Percentiles rank a stretch among this genome's conserved stretches.
phyloP scores from a whole-genome alignment of 2,113 vertebrate species.

The Dicentrarchus labrax region DNA sequence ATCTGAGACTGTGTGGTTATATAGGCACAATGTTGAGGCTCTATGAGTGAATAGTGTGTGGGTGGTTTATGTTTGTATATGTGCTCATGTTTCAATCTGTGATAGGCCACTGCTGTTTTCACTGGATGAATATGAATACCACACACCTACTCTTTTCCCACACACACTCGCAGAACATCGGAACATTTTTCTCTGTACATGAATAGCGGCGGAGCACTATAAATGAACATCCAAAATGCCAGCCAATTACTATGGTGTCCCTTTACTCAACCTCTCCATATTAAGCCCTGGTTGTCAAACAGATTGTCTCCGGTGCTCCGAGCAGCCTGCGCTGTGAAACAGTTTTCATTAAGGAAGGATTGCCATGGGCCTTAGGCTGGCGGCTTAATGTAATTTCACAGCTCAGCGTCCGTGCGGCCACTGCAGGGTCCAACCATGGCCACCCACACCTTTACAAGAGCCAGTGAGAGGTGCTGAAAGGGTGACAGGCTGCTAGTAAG shows the following conservation, averaged over 20 bases:
- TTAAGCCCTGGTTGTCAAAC: slow-evolving; percentile 74
- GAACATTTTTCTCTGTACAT: slow-evolving; percentile 55
- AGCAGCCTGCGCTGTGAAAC: slow-evolving; percentile 67
- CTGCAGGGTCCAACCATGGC: slow-evolving; percentile 68
- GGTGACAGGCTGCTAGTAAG: slow-evolving; percentile 58
- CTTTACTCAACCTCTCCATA: slow-evolving; percentile 72
- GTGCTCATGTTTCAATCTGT: slow-evolving; percentile 56
- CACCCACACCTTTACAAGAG: slow-evolving; percentile 75
- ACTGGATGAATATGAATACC: slow-evolving; percentile 70
- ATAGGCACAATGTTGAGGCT: slow-evolving; percentile 29
- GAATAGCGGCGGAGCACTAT: slow-evolving; percentile 57
- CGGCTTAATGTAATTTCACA: slow-evolving; percentile 79
- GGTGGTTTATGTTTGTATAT: slow-evolving; percentile 64
- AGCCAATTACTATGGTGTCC: slow-evolving; percentile 68
- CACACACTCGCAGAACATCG: slow-evolving; percentile 57
- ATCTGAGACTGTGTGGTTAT: slow-evolving; percentile 24
- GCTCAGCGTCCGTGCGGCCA: slow-evolving; percentile 71
- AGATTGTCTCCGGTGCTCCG: slow-evolving; percentile 74
- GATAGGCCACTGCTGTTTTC: slow-evolving; percentile 67
- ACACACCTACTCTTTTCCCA: slow-evolving; percentile 75
- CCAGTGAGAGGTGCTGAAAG: slow-evolving; percentile 71
- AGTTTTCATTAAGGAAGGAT: slow-evolving; percentile 74
- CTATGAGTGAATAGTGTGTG: slow-evolving; percentile 45
- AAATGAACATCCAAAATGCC: slow-evolving; percentile 73
- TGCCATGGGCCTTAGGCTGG: slow-evolving; percentile 67